These are phyloP conservation scores for Drosophila kokeensis DNA, from an alignment of 2,888 invertebrate species.

Conservation along the genomic window DNA sequence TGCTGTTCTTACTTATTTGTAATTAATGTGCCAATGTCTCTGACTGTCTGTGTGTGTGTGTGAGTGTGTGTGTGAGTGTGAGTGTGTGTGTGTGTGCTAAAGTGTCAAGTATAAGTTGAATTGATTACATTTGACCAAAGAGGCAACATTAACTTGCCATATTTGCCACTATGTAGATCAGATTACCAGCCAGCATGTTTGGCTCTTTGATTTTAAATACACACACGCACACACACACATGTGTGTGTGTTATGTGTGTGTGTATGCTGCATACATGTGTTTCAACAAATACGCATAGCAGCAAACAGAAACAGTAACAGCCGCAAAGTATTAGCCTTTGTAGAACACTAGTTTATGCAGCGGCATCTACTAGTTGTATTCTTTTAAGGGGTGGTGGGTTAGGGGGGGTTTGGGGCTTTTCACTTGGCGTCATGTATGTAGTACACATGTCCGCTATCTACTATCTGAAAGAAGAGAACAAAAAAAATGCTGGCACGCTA, in stretches of 20 bases:
- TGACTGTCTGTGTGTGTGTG: neutral
- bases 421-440: slow-evolving; percentile 24
- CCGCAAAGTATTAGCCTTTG: slow-evolving; percentile 36
- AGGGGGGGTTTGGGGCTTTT: neutral
- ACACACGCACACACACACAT: neutral
- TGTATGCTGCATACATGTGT: slow-evolving; percentile 3
- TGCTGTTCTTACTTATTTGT: slow-evolving; percentile 57
- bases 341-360: slow-evolving; percentile 8
- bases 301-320: slow-evolving; percentile 24
- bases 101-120: slow-evolving; percentile 69
- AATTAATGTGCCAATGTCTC: slow-evolving; percentile 50
- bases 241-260: neutral
- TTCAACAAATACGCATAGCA: slow-evolving; percentile 9
- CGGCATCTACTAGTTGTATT: slow-evolving; percentile 1
- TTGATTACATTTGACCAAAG: slow-evolving; percentile 67
- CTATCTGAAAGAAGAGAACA: slow-evolving; percentile 7
- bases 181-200: slow-evolving; percentile 51
- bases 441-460: slow-evolving; percentile 24
- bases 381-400: no score
- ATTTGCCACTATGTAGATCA: slow-evolving; percentile 65
- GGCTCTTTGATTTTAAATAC: slow-evolving; percentile 37
- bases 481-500: slow-evolving; percentile 23
- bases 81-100: slow-evolving; percentile 51
- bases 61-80: slow-evolving; percentile 13
- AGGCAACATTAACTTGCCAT: slow-evolving; percentile 63